phyloP scores from a whole-genome alignment of 1,140 invertebrate species.

The Drosophila rhopaloa region DNA sequence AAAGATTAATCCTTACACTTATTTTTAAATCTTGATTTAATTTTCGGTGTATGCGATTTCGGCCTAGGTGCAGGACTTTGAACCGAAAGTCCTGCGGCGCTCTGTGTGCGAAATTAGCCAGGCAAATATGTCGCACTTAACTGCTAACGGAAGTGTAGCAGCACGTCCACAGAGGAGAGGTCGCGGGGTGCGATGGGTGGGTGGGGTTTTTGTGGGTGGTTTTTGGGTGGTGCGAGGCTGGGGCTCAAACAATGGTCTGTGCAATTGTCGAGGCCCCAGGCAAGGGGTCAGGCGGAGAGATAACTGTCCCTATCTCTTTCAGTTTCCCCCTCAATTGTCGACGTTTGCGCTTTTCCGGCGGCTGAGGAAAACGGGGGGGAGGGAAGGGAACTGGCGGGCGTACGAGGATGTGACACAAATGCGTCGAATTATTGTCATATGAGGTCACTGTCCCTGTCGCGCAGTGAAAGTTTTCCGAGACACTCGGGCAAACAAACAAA shows the following conservation, averaged over 20 bases:
- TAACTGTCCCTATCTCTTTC: constrained; percentile 30
- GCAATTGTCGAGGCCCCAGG: constrained; percentile 64
- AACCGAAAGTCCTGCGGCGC: constrained; percentile 62
- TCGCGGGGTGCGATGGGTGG: neutral
- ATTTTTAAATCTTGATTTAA: neutral
- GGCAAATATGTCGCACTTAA: constrained; percentile 82
- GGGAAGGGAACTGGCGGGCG: neutral
- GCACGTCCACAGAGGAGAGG: constrained; percentile 33
- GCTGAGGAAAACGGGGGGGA: neutral
- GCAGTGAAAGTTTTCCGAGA: constrained; percentile 71
- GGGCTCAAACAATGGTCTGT: constrained; percentile 43
- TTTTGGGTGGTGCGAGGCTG: constrained; percentile 16
- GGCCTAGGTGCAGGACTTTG: constrained; percentile 48
- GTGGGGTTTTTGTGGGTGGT: neutral
- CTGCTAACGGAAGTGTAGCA: constrained; percentile 64
- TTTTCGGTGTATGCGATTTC: neutral
- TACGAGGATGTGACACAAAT: constrained; percentile 69
- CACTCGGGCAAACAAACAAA: constrained; percentile 32
- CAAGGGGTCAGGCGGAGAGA: constrained; percentile 28
- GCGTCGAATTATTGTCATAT: constrained; percentile 81
- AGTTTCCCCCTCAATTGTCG: constrained; percentile 58
- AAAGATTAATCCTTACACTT: too few species aligned
- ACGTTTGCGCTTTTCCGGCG: constrained; percentile 70
- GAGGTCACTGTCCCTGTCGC: constrained; percentile 77
- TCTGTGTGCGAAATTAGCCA: constrained; percentile 69